Percentiles rank a stretch among this genome's conserved stretches.
These are phyloP conservation scores for Perizoma affinitatum DNA, from an alignment of 2,888 invertebrate species.

Conservation along the genomic window DNA sequence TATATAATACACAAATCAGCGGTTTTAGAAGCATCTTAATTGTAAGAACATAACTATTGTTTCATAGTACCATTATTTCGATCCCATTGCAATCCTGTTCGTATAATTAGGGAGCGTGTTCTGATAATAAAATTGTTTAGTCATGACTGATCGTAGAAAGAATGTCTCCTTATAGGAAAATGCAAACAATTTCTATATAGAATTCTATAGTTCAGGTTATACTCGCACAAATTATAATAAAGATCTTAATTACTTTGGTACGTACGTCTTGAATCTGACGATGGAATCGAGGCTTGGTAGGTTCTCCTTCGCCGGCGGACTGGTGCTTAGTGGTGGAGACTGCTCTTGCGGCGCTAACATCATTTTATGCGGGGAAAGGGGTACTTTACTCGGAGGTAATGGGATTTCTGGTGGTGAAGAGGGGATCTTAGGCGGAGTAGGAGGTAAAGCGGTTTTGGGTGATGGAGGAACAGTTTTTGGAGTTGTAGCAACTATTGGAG, in stretches of 20 bases:
- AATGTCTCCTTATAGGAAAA: no score
- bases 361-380: slow-evolving; percentile 47
- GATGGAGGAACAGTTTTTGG: slow-evolving; percentile 28
- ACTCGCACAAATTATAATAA: no score
- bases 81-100: no score
- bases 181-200: no score
- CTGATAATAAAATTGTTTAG: no score
- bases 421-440: slow-evolving; percentile 45
- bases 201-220: no score
- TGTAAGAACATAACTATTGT: no score
- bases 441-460: slow-evolving; percentile 40
- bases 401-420: slow-evolving; percentile 48
- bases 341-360: slow-evolving; percentile 51
- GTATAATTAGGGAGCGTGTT: no score
- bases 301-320: slow-evolving; percentile 68
- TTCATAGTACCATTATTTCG: no score
- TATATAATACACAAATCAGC: no score
- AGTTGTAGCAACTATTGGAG: slow-evolving; percentile 42
- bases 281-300: slow-evolving; percentile 72
- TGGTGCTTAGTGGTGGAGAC: slow-evolving; percentile 75
- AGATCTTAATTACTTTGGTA: slow-evolving; percentile 23
- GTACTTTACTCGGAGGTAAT: slow-evolving; percentile 46
- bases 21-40: no score
- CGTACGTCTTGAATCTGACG: slow-evolving; percentile 79
- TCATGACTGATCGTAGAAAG: no score